Percentiles rank a stretch among this genome's conserved stretches.
These are phyloP conservation scores for Temnothorax curvispinosus DNA, from an alignment of 1,140 invertebrate species.

Conservation along the genomic window DNA sequence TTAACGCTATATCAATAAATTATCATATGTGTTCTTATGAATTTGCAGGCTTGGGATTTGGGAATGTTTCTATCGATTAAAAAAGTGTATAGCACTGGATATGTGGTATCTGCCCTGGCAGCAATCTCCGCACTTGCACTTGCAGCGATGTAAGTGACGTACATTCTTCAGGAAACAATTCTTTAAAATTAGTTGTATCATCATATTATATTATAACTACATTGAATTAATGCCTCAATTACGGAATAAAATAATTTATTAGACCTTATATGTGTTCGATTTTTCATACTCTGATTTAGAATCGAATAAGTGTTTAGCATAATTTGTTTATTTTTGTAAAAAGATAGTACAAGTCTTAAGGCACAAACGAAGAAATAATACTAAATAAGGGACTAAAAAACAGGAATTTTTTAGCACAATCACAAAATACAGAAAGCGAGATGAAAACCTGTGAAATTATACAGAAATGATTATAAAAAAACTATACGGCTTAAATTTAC, in stretches of 20 bases:
- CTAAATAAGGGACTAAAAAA: not conserved
- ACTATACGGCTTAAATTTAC: not conserved
- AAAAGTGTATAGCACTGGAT: conserved; percentile 90
- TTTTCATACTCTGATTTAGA: not conserved
- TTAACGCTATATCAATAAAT: conserved; percentile 21
- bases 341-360: not conserved
- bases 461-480: not conserved
- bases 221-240: conserved; percentile 43
- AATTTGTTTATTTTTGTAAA: conserved; percentile 15
- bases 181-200: conserved; percentile 64
- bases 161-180: conserved; percentile 20
- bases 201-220: conserved; percentile 11
- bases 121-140: conserved; percentile 76
- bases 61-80: conserved; percentile 90
- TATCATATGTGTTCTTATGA: not conserved
- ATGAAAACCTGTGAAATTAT: conserved; percentile 5
- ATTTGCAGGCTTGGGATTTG: conserved; percentile 88
- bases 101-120: conserved; percentile 86
- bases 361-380: conserved; percentile 4
- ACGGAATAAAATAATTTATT: conserved; percentile 62
- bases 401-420: not conserved
- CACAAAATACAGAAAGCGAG: not conserved
- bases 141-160: conserved; percentile 73
- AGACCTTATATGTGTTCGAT: not conserved
- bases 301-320: not conserved